Conservation (phyloP, 2,113 vertebrate genomes). For the Planiliza haematocheilus region DNA sequence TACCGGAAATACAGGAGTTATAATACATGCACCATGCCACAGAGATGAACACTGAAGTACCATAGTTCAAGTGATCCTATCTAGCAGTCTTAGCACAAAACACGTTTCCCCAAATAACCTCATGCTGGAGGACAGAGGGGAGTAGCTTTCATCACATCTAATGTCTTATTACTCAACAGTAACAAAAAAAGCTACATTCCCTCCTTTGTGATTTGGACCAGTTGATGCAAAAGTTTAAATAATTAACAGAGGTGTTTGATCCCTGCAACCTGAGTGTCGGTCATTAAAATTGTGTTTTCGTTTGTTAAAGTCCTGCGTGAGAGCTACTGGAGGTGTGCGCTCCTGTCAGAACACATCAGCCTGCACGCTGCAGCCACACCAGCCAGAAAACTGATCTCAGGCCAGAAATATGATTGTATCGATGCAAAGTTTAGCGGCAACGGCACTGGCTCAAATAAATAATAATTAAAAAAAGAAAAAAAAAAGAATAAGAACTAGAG, state of each 20-base stretch:
- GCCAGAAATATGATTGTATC: constrained; percentile 4
- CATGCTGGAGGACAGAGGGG: not conserved
- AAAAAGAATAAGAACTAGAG: not conserved
- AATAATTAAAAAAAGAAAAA: not conserved
- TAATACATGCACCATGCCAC: not conserved
- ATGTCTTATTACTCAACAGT: too few relatives aligned
- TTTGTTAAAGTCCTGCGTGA: not conserved
- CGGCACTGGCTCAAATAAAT: too few relatives aligned
- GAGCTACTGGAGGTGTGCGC: not conserved
- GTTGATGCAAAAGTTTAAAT: not conserved
- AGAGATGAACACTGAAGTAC: constrained; percentile 12
- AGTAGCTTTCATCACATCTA: not conserved
- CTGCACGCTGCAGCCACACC: not conserved
- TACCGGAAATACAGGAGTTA: constrained; percentile 3
- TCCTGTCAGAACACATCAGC: not conserved
- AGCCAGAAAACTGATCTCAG: constrained; percentile 26
- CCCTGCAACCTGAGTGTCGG: too few relatives aligned
- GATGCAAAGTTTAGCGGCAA: constrained; percentile 5
- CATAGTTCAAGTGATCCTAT: constrained; percentile 31
- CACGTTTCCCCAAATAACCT: constrained; percentile 16
- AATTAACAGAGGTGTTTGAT: too few relatives aligned
- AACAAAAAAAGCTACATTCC: too few relatives aligned
- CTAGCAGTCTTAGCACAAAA: constrained; percentile 5
- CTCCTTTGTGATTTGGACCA: fast-evolving
- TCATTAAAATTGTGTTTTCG: not conserved